Evolutionary conservation across 2,888 invertebrate genomes (phyloP), one percentile per base, ranked within the genome.

Genomic region (Sinelater perroti): DNA sequence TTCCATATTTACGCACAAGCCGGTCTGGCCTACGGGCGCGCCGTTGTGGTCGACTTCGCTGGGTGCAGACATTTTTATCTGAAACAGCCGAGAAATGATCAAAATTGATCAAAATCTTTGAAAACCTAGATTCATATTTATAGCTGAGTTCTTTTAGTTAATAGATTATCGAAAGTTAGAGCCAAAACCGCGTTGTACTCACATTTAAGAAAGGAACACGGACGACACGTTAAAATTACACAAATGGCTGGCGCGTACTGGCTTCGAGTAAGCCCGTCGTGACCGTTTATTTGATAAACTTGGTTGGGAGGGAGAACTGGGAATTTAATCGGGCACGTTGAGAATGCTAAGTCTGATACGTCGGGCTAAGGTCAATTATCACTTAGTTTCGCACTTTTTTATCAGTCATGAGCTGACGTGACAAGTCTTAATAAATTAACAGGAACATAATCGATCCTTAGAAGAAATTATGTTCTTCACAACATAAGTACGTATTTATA

Each of bases 1-100:
- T 66, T 84, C 83, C 74, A 85, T 72, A 66, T 82, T 73, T n/a
- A 66, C 51, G 30, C 53, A 38, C 6, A 30, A 17, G 13, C 8
- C 13, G 1, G 18, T 2, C 30, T 45, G 18, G 8, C 6, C 14
- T 8, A 38, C 30, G 2, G 14, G 44, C n/a, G 18, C 38, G 31
- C 30, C 14, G 31, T 55, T 54, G 51, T 60, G 47, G 14, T 30
- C 42, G 21, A 46, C 38, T 56, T 59, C 59, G 36, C 47, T 30
- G 14, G 5, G 46, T 16, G 50, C 35, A 16, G 67, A 60, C 67
- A 67, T 67, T 55, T 62, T 66, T 31, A 64, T 54, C 67, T 67
- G 31, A 42, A 60, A 60, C 14, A 38, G n/a, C n/a, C n/a, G n/a
- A n/a, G 16, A 18, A 11, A n/a, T n/a, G n/a, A n/a, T n/a, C 14